Percentiles rank a stretch among this genome's conserved stretches.
Evolutionary conservation across 2,797 vertebrate species (phyloP).

Genomic region (Gouania willdenowi): DNA sequence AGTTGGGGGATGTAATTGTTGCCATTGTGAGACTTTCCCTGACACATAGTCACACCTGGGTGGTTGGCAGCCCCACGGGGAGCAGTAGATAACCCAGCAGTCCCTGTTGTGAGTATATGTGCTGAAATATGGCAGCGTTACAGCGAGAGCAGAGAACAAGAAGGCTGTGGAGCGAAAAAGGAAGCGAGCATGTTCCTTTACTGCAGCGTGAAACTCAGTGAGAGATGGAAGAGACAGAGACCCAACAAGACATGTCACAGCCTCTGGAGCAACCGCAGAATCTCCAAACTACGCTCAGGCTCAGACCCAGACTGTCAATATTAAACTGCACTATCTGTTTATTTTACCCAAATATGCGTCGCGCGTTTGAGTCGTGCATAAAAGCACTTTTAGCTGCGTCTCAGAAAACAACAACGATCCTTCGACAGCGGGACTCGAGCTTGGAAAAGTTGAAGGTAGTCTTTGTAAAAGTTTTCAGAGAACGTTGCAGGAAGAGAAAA

Average conservation of each 20-base stretch:
- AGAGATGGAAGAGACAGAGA: conserved; percentile 18
- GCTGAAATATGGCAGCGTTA: conserved; percentile 60
- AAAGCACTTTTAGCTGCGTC: conserved; percentile 17
- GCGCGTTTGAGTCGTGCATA: conserved; percentile 4
- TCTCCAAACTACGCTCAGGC: conserved; percentile 27
- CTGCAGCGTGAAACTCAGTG: conserved; percentile 29
- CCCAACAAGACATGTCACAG: conserved; percentile 72
- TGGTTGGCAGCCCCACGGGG: conserved; percentile 48
- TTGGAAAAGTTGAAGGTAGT: conserved; percentile 30
- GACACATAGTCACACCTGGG: conserved; percentile 77
- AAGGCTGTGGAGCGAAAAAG: conserved; percentile 67
- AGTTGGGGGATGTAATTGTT: conserved; percentile 63
- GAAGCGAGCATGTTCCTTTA: conserved; percentile 62
- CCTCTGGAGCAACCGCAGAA: conserved; percentile 37
- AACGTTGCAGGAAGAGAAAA: conserved; percentile 13
- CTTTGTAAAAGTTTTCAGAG: conserved; percentile 36
- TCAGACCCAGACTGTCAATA: conserved; percentile 35
- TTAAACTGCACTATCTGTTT: conserved; percentile 34
- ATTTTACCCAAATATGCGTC: conserved; percentile 23
- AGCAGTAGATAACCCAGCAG: conserved; percentile 60
- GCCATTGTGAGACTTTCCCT: conserved; percentile 61
- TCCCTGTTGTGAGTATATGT: conserved; percentile 70
- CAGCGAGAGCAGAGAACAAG: conserved; percentile 61
- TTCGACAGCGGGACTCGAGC: conserved; percentile 16
- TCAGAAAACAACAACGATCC: conserved; percentile 14